Evolutionary conservation across 2,888 invertebrate genomes (phyloP).

Genomic region (Strigamia maritima): DNA sequence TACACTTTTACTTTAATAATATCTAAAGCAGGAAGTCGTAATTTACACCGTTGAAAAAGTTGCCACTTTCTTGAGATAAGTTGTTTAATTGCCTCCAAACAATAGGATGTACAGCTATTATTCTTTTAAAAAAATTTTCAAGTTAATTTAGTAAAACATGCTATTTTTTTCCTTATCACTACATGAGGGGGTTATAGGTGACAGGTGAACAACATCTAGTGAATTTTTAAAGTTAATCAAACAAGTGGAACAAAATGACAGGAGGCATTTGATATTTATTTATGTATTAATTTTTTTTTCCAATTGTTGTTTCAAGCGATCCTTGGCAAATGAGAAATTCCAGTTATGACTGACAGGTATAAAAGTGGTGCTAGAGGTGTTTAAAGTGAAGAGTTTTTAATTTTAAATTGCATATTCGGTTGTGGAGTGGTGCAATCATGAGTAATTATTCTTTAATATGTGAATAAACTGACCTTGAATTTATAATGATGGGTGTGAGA

Average conservation of each 20-base stretch:
- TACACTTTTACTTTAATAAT: constrained; percentile 5
- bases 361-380: too few species aligned
- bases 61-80: neutral
- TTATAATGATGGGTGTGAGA: constrained; percentile 20
- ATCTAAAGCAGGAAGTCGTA: neutral
- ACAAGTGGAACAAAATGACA: constrained; percentile 31
- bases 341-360: neutral
- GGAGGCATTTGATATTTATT: neutral
- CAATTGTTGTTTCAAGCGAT: neutral
- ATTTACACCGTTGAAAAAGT: neutral
- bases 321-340: too few species aligned
- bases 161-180: constrained; percentile 17
- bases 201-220: constrained; percentile 27
- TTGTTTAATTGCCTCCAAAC: constrained; percentile 15
- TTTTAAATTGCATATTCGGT: too few species aligned
- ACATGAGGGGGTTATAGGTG: constrained; percentile 32
- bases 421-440: neutral
- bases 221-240: neutral
- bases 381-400: too few species aligned
- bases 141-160: constrained; percentile 8
- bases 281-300: neutral
- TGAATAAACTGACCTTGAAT: neutral
- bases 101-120: neutral
- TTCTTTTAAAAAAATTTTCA: neutral
- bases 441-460: constrained; percentile 6